These are phyloP conservation scores for Pyrocoelia pectoralis DNA, from an alignment of 2,888 invertebrate genomes.

Conservation along the genomic window DNA sequence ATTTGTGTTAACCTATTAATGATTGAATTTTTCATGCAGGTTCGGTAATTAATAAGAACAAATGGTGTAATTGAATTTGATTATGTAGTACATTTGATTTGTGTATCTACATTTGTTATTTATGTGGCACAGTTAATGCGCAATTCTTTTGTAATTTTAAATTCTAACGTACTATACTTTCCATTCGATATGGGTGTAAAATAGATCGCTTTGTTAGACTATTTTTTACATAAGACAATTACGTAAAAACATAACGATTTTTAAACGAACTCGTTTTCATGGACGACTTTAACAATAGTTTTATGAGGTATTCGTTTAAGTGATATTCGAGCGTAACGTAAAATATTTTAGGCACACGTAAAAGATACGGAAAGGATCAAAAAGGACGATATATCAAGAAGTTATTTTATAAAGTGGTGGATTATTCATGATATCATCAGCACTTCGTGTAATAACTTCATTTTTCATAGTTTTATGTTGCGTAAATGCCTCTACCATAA, in stretches of 20 bases:
- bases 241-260: not conserved
- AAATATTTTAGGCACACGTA: conserved; percentile 27
- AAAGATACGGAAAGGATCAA: conserved; percentile 40
- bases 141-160: too few relatives aligned
- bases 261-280: conserved; percentile 1
- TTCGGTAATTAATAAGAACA: too few relatives aligned
- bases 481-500: conserved; percentile 10
- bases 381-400: conserved; percentile 49
- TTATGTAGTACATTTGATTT: too few relatives aligned
- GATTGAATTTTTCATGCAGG: too few relatives aligned
- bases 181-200: too few relatives aligned
- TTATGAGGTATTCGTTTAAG: conserved; percentile 18
- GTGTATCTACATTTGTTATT: too few relatives aligned
- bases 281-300: not conserved
- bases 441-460: conserved; percentile 48
- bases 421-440: conserved; percentile 50
- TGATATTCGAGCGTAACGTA: conserved; percentile 20
- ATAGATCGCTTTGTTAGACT: too few relatives aligned
- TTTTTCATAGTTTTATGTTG: conserved; percentile 45
- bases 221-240: not conserved
- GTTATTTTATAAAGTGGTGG: conserved; percentile 50
- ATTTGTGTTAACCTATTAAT: too few relatives aligned
- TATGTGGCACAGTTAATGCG: too few relatives aligned
- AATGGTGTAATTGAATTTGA: too few relatives aligned
- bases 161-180: too few relatives aligned